These are phyloP conservation scores for Mnemiopsis leidyi DNA, from an alignment of 37 sponge, comb jelly and placozoan species.

Conservation along the genomic window DNA sequence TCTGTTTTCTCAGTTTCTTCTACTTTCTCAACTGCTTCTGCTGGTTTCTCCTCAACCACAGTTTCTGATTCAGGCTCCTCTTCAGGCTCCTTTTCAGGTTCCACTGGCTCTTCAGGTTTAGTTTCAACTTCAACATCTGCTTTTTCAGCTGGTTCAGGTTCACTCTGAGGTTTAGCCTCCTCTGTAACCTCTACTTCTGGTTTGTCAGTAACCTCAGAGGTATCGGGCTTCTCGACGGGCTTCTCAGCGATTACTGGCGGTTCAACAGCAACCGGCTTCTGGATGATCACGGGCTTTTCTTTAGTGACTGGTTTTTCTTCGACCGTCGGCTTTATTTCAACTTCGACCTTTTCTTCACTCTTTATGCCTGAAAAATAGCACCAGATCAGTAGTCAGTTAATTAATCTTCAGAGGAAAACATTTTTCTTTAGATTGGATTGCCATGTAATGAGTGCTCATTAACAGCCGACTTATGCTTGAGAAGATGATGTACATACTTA, in stretches of 20 bases:
- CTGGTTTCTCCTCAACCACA: background rate
- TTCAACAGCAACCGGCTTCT: background rate
- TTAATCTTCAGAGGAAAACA: background rate
- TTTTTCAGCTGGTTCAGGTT: background rate
- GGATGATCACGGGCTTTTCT: background rate
- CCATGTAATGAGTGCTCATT: background rate
- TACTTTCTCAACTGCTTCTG: background rate
- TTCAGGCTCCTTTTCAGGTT: background rate
- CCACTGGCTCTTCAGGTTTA: background rate
- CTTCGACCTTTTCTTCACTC: background rate
- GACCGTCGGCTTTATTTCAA: background rate
- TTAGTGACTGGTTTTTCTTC: background rate
- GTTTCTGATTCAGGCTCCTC: background rate
- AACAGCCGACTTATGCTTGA: no score
- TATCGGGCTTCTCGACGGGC: background rate
- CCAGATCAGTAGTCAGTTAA: no score
- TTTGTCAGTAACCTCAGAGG: background rate
- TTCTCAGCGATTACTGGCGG: background rate
- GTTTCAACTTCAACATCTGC: background rate
- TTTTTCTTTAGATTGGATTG: no score
- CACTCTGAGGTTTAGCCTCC: background rate
- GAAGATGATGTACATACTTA: no score
- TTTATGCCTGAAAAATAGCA: background rate
- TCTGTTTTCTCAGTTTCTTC: background rate
- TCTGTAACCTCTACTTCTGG: no score